Evolutionary conservation across 2,888 invertebrate genomes (phyloP).

Genomic region (Ichneumon xanthorius): DNA sequence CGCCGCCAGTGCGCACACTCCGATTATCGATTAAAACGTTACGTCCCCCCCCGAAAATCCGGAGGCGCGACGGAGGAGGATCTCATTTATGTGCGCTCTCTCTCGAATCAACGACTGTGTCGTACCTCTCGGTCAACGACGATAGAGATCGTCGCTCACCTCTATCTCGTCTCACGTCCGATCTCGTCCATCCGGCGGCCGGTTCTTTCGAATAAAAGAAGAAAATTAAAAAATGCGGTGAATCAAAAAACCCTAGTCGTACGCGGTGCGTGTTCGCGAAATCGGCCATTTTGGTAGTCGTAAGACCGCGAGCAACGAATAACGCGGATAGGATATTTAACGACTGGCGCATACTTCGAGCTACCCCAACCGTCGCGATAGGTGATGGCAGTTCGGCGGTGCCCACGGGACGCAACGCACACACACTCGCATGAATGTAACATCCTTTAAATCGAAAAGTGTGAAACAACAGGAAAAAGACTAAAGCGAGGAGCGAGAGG

Average conservation of each 20-base stretch:
- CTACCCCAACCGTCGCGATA: slow-evolving; percentile 67
- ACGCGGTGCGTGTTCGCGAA: slow-evolving; percentile 65
- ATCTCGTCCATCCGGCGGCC: slow-evolving; percentile 1
- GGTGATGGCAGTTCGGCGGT: slow-evolving; percentile 71
- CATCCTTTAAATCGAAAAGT: slow-evolving; percentile 33
- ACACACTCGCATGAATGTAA: slow-evolving; percentile 49
- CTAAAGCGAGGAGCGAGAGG: not conserved
- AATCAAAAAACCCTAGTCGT: slow-evolving; percentile 49
- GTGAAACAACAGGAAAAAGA: slow-evolving; percentile 9
- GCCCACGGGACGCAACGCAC: slow-evolving; percentile 70
- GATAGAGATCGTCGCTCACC: slow-evolving; percentile 57
- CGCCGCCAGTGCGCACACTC: slow-evolving; percentile 81
- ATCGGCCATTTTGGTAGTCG: slow-evolving; percentile 79
- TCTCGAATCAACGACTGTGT: slow-evolving; percentile 43
- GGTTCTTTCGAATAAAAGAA: not conserved
- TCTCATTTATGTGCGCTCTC: slow-evolving; percentile 64
- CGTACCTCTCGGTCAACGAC: slow-evolving; percentile 33
- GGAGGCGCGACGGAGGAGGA: slow-evolving; percentile 52
- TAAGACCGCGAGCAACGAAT: slow-evolving; percentile 56
- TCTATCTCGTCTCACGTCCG: slow-evolving; percentile 10
- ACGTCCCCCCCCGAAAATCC: slow-evolving; percentile 66
- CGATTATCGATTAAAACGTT: slow-evolving; percentile 83
- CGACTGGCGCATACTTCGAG: slow-evolving; percentile 65
- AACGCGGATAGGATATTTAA: slow-evolving; percentile 53
- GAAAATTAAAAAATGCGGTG: slow-evolving; percentile 73